A percentile compares a stretch with the other conserved stretches of the same genome.
These are phyloP conservation scores for Hydrotaea diabolus DNA, from an alignment of 2,888 invertebrate genomes.

Conservation along the genomic window DNA sequence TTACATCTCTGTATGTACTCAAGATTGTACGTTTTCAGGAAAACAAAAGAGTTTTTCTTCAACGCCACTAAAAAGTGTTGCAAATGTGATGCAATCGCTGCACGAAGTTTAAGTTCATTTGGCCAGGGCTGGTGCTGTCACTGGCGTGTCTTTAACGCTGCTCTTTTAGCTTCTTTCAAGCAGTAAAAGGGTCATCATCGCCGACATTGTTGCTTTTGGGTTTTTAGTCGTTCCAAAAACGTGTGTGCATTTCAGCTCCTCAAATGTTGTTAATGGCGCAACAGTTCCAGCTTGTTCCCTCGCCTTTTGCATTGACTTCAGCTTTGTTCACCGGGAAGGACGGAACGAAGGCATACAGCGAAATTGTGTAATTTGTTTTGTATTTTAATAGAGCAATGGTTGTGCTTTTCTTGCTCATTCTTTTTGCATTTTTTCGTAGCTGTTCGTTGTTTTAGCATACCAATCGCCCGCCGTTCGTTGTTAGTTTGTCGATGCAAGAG, in stretches of 20 bases:
- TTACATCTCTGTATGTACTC: conserved; percentile 2
- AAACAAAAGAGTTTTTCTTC: conserved; percentile 33
- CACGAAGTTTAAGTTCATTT: conserved; percentile 66
- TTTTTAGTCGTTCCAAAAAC: background rate
- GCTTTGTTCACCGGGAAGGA: background rate
- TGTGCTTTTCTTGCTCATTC: background rate
- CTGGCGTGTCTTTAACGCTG: conserved; percentile 7
- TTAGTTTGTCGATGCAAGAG: conserved; percentile 25
- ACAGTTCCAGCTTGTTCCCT: conserved; percentile 34
- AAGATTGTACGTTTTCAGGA: conserved; percentile 26
- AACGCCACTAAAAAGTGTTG: conserved; percentile 41
- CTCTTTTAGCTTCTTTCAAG: conserved; percentile 3
- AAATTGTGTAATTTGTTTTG: conserved; percentile 8
- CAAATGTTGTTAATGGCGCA: conserved; percentile 62
- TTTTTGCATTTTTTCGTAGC: background rate
- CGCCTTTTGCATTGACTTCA: background rate
- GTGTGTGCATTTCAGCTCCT: background rate
- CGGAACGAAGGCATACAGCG: background rate
- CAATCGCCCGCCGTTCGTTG: no score
- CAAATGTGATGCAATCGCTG: conserved; percentile 59
- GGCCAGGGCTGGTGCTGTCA: conserved; percentile 41
- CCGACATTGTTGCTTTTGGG: conserved; percentile 19
- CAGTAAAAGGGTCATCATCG: conserved; percentile 54
- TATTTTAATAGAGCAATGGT: background rate
- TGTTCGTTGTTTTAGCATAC: background rate